Evolutionary conservation across 2,113 vertebrate species (phyloP), one percentile per base, ranked within the genome.

Genomic region (Charina bottae): DNA sequence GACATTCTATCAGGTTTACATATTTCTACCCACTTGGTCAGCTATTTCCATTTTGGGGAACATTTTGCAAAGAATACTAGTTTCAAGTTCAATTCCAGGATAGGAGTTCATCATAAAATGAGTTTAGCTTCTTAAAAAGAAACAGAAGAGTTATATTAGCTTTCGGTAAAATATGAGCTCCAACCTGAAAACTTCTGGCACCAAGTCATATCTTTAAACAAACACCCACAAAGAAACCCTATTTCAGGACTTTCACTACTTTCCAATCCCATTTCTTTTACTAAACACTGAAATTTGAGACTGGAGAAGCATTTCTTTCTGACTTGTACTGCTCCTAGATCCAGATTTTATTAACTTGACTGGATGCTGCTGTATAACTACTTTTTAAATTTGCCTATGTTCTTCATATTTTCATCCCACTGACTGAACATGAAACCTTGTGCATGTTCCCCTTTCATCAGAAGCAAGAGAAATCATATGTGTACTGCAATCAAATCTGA

Each of bases 41-140:
- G 86, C 91, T 84, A 33, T 58, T 33, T 86, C 86, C 13, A 49
- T 93, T 89, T 26, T 83, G 68, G 88, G 28, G 24, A 0, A 91
- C 85, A 88, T 84, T 8, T 90, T 85, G 94, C 90, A 90, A 89
- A 94, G 78, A 78, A 84, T 68, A 95, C 93, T 91, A 90, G 1
- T 0, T 89, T 87, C 64, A 93, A 93, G 87, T 85, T 94, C 54
- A 90, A 84, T 92, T 92, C 72, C 90, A 95, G 90, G 90, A 93
- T 92, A 92, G 92, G 92, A 95, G 92, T 95, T 92, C 93, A 94
- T 89, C 17, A 87, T 95, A 92, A 93, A 95, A 68, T 94, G 93
- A 94, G 93, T 94, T 95, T 89, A 95, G 92, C 83, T 95, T 94
- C 92, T 96, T 64, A 89, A 91, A 93, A 59, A 91, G 91, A 83